Conservation (phyloP, 2,113 vertebrate species). For the Catharus fuscescens region DNA sequence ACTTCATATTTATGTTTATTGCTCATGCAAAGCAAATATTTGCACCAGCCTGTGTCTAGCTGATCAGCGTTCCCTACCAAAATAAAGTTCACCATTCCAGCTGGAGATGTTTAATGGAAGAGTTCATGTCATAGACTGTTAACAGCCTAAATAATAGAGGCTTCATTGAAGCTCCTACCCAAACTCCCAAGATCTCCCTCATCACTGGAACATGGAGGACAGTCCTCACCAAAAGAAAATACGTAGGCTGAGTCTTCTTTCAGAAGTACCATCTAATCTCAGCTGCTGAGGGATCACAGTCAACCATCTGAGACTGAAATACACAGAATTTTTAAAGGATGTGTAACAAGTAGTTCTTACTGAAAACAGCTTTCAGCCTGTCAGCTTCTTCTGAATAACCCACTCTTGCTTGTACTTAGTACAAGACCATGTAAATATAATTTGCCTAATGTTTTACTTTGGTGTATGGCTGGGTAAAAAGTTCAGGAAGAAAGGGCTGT, state of each 20-base stretch:
- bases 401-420: background rate
- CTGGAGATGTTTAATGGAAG: background rate
- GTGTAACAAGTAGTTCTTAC: background rate
- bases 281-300: background rate
- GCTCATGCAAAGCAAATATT: background rate
- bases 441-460: background rate
- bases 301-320: background rate
- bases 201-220: background rate
- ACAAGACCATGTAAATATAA: background rate
- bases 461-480: background rate
- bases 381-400: background rate
- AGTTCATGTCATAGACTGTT: background rate
- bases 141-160: background rate
- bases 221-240: background rate
- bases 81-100: background rate
- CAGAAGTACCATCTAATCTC: background rate
- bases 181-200: background rate
- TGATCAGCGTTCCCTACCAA: accelerated
- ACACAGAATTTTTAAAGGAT: background rate
- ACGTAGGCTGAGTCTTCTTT: background rate
- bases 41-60: background rate
- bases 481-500: background rate
- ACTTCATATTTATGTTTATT: background rate
- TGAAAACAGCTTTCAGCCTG: background rate
- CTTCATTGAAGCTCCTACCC: background rate